Percentiles rank a stretch among this genome's conserved stretches.
Evolutionary conservation across 2,113 vertebrate genomes (phyloP).

Genomic region (Corythornis vintsioides): DNA sequence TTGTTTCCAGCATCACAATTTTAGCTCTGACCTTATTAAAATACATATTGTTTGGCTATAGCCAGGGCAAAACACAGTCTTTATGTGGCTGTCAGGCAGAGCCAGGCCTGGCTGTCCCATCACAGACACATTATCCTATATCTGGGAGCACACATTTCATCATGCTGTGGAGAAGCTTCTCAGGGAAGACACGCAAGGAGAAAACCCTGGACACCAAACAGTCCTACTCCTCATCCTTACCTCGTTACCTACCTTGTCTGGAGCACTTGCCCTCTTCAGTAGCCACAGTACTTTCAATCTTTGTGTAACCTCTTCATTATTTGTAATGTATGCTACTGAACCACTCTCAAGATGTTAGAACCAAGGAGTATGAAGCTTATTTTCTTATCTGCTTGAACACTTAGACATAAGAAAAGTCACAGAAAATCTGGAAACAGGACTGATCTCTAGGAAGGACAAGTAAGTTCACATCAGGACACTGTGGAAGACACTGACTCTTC

Average conservation of each 20-base stretch:
- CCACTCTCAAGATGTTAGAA: background rate
- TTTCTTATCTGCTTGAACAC: background rate
- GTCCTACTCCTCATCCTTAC: background rate
- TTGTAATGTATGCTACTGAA: background rate
- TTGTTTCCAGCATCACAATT: background rate
- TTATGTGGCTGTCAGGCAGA: background rate
- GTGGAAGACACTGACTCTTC: background rate
- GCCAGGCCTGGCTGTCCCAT: background rate
- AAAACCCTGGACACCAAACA: background rate
- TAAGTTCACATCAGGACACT: background rate
- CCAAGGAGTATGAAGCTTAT: background rate
- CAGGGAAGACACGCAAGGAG: background rate
- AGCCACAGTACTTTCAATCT: background rate
- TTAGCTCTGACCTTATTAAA: background rate
- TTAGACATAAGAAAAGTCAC: background rate
- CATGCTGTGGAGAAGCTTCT: background rate
- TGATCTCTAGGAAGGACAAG: background rate
- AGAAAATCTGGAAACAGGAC: background rate
- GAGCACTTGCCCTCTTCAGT: background rate
- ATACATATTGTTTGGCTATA: background rate
- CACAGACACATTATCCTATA: fast-evolving
- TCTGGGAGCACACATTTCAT: fast-evolving
- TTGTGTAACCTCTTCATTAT: background rate
- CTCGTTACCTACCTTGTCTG: too few relatives aligned
- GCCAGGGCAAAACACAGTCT: background rate